phyloP scores from a whole-genome alignment of 2,888 invertebrate species.

The Rhingia campestris region DNA sequence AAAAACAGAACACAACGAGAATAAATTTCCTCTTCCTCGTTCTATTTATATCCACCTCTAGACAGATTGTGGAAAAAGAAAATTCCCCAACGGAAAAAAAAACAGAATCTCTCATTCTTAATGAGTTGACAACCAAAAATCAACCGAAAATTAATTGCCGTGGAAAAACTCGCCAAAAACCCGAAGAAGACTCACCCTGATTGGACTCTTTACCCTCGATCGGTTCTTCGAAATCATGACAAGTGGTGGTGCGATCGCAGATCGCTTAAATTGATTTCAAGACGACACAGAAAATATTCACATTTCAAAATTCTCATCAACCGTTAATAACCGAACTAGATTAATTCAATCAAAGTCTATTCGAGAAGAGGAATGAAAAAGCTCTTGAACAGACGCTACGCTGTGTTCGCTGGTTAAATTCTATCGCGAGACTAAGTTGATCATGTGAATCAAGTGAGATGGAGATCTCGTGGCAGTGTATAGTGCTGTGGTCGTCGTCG shows the following conservation, averaged over 20 bases:
- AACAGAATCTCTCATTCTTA: not conserved
- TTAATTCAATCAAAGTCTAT: constrained; percentile 57
- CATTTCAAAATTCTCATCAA: constrained; percentile 36
- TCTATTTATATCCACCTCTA: constrained; percentile 67
- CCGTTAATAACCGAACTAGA: constrained; percentile 46
- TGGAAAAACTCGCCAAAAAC: constrained; percentile 2
- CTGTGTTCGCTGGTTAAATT: constrained; percentile 60
- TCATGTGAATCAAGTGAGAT: constrained; percentile 5
- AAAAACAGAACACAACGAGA: constrained; percentile 7
- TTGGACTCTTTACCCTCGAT: constrained; percentile 26
- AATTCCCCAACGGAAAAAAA: not conserved
- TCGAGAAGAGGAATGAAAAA: constrained; percentile 15
- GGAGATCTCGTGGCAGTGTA: constrained; percentile 39
- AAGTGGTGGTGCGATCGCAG: not conserved
- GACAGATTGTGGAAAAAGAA: constrained; percentile 40
- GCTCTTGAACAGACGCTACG: constrained; percentile 8
- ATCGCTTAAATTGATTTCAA: constrained; percentile 17
- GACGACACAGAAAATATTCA: constrained; percentile 10
- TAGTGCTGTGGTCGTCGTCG: constrained; percentile 16
- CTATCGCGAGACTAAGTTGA: constrained; percentile 64
- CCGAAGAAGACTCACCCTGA: constrained; percentile 47
- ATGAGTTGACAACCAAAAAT: constrained; percentile 41
- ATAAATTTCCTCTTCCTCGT: constrained; percentile 72
- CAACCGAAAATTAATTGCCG: constrained; percentile 22
- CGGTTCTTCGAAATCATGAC: constrained; percentile 30